Conservation (phyloP, 2,113 vertebrate genomes). For the Tupaia tana region DNA sequence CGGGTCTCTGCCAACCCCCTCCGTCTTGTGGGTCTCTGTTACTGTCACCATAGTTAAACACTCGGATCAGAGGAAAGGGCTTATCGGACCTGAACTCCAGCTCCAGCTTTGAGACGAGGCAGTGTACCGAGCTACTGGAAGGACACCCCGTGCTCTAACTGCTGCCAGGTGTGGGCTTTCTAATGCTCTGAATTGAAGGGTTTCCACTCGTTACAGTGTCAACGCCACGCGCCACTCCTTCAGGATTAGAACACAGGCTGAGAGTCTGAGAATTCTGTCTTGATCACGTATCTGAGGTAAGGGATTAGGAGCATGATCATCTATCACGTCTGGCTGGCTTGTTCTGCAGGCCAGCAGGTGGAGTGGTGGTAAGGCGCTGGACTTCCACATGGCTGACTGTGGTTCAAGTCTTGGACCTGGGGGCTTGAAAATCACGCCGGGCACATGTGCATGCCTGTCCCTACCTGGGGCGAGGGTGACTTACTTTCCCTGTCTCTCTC, state of each 20-base stretch:
- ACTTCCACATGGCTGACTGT: too few species aligned
- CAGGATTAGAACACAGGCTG: neutral
- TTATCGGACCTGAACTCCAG: neutral
- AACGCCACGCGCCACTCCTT: neutral
- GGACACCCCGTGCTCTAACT: neutral
- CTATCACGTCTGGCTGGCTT: neutral
- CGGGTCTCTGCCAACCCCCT: constrained; percentile 41
- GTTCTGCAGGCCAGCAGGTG: too few species aligned
- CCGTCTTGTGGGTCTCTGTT: neutral
- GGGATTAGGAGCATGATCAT: neutral
- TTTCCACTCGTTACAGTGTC: too few species aligned
- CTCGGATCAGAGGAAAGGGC: neutral
- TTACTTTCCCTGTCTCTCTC: too few species aligned
- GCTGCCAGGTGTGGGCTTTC: neutral
- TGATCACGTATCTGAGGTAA: neutral
- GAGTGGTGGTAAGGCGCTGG: too few species aligned
- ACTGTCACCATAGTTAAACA: neutral
- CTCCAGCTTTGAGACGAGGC: neutral
- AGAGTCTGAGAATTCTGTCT: neutral
- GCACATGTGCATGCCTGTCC: too few species aligned
- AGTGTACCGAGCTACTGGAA: neutral
- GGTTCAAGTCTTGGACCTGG: too few species aligned
- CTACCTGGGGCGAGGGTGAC: too few species aligned
- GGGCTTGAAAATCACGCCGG: too few species aligned
- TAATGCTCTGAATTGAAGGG: neutral